Conservation (phyloP, 2,797 vertebrate genomes). For the Channa striata region DNA sequence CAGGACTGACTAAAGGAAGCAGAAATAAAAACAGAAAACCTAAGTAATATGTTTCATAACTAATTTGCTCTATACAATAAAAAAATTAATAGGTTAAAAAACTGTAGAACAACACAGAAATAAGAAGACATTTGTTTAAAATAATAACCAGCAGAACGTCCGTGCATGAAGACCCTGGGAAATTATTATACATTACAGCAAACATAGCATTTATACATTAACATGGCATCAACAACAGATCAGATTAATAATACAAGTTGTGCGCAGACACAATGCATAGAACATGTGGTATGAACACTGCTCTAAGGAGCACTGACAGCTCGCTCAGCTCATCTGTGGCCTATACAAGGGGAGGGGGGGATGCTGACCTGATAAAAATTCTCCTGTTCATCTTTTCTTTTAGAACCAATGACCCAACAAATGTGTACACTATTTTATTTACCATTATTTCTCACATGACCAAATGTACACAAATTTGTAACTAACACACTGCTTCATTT, state of each 20-base stretch:
- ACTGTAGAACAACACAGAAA: constrained; percentile 3
- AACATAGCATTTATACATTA: constrained; percentile 3
- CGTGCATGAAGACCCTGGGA: not conserved
- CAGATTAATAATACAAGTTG: not conserved
- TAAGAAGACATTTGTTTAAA: constrained; percentile 7
- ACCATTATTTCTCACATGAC: constrained; percentile 1
- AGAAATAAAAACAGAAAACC: constrained; percentile 51
- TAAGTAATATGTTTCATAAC: constrained; percentile 26
- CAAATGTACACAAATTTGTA: not conserved
- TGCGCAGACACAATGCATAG: constrained; percentile 8
- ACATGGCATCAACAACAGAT: constrained; percentile 24
- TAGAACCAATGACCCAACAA: not conserved
- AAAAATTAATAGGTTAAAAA: constrained; percentile 7
- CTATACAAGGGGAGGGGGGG: not conserved
- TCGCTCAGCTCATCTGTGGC: constrained; percentile 23
- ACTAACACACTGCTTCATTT: too few species aligned
- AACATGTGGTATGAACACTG: constrained; percentile 14
- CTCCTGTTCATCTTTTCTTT: constrained; percentile 1
- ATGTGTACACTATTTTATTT: not conserved
- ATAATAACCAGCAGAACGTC: constrained; percentile 19
- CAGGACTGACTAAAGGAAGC: constrained; percentile 76
- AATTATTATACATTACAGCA: constrained; percentile 9
- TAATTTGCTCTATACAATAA: not conserved
- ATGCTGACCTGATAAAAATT: not conserved
- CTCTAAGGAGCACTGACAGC: constrained; percentile 20